A percentile compares a stretch with the other conserved stretches of the same genome.
Evolutionary conservation across 2,888 invertebrate genomes (phyloP).

Genomic region (Hermaeophaga mercurialis): DNA sequence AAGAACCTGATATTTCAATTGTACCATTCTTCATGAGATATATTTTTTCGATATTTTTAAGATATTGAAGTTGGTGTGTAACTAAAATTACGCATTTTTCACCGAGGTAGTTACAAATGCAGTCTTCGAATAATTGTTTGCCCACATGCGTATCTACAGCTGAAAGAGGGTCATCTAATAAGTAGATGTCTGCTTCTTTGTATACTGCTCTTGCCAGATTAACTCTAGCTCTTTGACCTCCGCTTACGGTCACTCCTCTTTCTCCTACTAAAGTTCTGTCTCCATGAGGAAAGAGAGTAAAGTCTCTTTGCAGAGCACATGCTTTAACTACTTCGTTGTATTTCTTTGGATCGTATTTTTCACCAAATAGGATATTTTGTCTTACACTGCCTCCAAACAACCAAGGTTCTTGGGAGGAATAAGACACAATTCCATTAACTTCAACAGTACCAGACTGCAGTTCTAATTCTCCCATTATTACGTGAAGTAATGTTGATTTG

Average conservation of each 20-base stretch:
- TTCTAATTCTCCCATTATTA: conserved; percentile 72
- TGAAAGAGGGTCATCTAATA: conserved; percentile 87
- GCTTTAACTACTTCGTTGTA: conserved; percentile 70
- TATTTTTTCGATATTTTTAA: conserved; percentile 62
- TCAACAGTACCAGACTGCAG: conserved; percentile 61
- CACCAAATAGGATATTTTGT: conserved; percentile 92
- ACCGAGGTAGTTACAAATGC: conserved; percentile 66
- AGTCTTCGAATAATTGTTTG: conserved; percentile 82
- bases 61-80: conserved; percentile 74
- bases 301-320: conserved; percentile 74
- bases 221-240: conserved; percentile 85
- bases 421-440: conserved; percentile 24
- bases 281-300: conserved; percentile 73
- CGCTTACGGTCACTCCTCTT: conserved; percentile 72
- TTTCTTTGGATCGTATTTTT: conserved; percentile 67
- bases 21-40: conserved; percentile 63
- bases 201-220: conserved; percentile 85
- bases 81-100: conserved; percentile 74
- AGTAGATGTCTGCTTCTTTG: conserved; percentile 80
- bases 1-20: conserved; percentile 67
- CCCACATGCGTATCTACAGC: conserved; percentile 91
- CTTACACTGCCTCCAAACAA: conserved; percentile 78
- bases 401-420: conserved; percentile 85
- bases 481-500: conserved; percentile 63
- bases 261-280: conserved; percentile 81